phyloP scores from a whole-genome alignment of 2,888 invertebrate genomes.

The Pardosa pseudoannulata region DNA sequence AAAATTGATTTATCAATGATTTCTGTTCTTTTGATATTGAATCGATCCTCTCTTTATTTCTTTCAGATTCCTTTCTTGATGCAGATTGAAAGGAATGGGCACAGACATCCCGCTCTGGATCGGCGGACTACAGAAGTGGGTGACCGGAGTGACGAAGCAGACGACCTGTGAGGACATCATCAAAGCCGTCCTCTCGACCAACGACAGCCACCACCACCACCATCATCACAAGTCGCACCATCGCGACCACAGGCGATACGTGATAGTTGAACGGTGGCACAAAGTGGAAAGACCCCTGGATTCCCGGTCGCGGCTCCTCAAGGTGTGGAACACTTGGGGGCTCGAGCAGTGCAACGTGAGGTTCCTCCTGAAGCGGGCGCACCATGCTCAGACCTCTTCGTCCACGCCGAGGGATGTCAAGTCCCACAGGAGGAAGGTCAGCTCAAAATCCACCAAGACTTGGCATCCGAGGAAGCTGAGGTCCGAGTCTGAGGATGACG shows the following conservation, averaged over 20 bases:
- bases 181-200: slow-evolving; percentile 82
- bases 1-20: too few species aligned
- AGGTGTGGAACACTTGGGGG: slow-evolving; percentile 89
- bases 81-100: slow-evolving; percentile 68
- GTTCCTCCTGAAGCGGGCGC: slow-evolving; percentile 76
- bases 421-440: slow-evolving; percentile 60
- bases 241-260: slow-evolving; percentile 79
- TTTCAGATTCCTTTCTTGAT: slow-evolving; percentile 57
- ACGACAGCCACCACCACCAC: slow-evolving; percentile 61
- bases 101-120: slow-evolving; percentile 86
- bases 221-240: slow-evolving; percentile 84
- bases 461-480: slow-evolving; percentile 66
- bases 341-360: slow-evolving; percentile 82
- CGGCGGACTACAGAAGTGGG: slow-evolving; percentile 87
- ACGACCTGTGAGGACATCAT: slow-evolving; percentile 89
- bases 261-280: slow-evolving; percentile 83
- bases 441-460: slow-evolving; percentile 39
- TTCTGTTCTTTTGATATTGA: neutral
- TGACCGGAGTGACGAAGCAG: slow-evolving; percentile 85
- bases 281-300: slow-evolving; percentile 82
- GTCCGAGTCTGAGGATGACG: slow-evolving; percentile 65
- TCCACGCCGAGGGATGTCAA: slow-evolving; percentile 70
- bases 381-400: slow-evolving; percentile 62
- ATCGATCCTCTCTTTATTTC: neutral
- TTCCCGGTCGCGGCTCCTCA: slow-evolving; percentile 85